Base-by-base conservation (phyloP, 2,797 vertebrate genomes). In the Sebastes kiyomatsui region DNA sequence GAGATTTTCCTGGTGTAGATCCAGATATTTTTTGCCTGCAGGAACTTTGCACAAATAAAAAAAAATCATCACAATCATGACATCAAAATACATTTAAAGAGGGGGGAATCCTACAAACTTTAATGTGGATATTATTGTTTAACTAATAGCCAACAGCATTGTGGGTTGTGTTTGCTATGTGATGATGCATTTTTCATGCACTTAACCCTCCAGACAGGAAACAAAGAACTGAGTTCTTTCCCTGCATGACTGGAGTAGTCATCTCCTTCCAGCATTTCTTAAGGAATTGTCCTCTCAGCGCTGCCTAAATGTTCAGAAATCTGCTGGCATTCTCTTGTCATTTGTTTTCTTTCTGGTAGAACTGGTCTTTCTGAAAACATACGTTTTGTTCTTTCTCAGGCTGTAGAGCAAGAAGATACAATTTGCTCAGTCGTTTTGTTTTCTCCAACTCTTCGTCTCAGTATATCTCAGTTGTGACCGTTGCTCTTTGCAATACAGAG, bases 141-240 rank as follows among this genome's bases (percentile, higher is more conserved):
- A 32, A 71, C n/a, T 68, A 73, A 58, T 42, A 52, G 66, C 67
- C 59, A 46, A 27, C 60, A 66, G 55, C 60, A 68, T 27, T 8
- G 10, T 33, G 10, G 22, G 9, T 52, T 76, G 30, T 68, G 23
- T 77, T 72, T 70, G 13, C 61, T 75, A 59, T 82, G 52, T 78
- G 56, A 76, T 75, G 67, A 62, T 62, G 68, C n/a, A 78, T 80
- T 62, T 84, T 81, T 82, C 14, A 52, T 65, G 65, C 77, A 67
- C 30, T 62, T 23, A 61, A 61, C 30, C 35, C 66, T 33, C 61
- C 60, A 76, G 77, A 75, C 64, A 79, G 72, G 73, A 83, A 65
- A 75, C 67, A 82, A 80, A 66, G 38, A 33, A 55, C 7, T 16
- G 28, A 79, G 38, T 67, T 59, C 4, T 46, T 32, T 68, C 16